These are phyloP conservation scores for Girardinus metallicus DNA, from an alignment of 2,797 vertebrate genomes.

Conservation along the genomic window DNA sequence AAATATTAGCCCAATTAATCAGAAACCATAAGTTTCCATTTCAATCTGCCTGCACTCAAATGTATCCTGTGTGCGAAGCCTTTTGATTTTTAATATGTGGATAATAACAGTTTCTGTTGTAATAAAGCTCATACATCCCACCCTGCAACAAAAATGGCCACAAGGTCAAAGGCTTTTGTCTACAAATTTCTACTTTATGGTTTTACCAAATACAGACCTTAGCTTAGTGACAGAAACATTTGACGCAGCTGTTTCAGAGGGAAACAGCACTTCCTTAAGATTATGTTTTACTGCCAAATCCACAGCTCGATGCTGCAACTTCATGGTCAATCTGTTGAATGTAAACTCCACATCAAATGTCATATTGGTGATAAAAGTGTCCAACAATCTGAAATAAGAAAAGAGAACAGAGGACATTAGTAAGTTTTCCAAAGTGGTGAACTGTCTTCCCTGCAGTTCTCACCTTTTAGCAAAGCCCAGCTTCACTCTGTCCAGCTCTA, in stretches of 20 bases:
- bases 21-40: background rate
- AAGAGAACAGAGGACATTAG: background rate
- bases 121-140: background rate
- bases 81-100: background rate
- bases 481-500: slow-evolving; percentile 87
- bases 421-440: background rate
- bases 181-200: background rate
- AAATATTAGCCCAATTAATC: background rate
- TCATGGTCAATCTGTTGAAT: slow-evolving; percentile 87
- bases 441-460: slow-evolving; percentile 23
- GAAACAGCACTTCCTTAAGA: slow-evolving; percentile 86
- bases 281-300: slow-evolving; percentile 67
- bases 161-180: background rate
- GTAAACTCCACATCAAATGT: slow-evolving; percentile 92
- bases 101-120: background rate
- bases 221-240: slow-evolving; percentile 54
- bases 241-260: slow-evolving; percentile 57
- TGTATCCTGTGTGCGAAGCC: background rate
- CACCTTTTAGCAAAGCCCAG: slow-evolving; percentile 88
- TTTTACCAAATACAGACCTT: slow-evolving; percentile 58
- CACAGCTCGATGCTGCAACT: slow-evolving; percentile 86
- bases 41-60: background rate
- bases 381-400: slow-evolving; percentile 77
- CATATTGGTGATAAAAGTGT: slow-evolving; percentile 81
- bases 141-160: background rate